Evolutionary conservation across 2,113 vertebrate genomes (phyloP).

Genomic region (Gobiocypris rarus): DNA sequence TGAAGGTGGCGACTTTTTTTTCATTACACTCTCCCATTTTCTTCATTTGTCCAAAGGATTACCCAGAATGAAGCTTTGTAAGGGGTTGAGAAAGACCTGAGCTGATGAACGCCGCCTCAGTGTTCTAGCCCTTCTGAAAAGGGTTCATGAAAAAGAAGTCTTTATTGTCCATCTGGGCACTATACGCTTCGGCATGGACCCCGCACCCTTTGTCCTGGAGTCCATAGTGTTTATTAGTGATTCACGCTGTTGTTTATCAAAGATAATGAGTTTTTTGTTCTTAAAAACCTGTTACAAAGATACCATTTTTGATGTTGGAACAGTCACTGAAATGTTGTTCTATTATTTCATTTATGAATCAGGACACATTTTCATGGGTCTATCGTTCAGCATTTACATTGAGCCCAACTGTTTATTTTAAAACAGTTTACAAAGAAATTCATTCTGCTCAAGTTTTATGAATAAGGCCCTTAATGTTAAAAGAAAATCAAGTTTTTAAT

Average conservation of each 20-base stretch:
- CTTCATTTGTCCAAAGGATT: constrained; percentile 53
- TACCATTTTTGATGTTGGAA: neutral
- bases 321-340: neutral
- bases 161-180: constrained; percentile 42
- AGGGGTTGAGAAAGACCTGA: constrained; percentile 34
- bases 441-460: no score
- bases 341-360: neutral
- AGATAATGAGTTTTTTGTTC: neutral
- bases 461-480: neutral
- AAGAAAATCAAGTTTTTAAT: neutral
- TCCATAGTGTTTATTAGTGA: neutral
- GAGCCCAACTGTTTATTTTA: neutral
- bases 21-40: constrained; percentile 62
- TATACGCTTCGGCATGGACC: constrained; percentile 12
- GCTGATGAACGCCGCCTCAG: constrained; percentile 33
- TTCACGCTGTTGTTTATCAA: neutral
- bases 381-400: neutral
- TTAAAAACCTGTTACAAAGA: neutral
- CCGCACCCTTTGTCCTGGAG: neutral
- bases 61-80: constrained; percentile 42
- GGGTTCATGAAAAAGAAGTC: constrained; percentile 30
- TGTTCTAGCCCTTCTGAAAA: constrained; percentile 38
- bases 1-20: constrained; percentile 66
- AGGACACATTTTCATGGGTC: neutral
- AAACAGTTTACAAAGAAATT: neutral